Conservation (phyloP, 2,888 invertebrate genomes). For the Pristionchus maxplancki region DNA sequence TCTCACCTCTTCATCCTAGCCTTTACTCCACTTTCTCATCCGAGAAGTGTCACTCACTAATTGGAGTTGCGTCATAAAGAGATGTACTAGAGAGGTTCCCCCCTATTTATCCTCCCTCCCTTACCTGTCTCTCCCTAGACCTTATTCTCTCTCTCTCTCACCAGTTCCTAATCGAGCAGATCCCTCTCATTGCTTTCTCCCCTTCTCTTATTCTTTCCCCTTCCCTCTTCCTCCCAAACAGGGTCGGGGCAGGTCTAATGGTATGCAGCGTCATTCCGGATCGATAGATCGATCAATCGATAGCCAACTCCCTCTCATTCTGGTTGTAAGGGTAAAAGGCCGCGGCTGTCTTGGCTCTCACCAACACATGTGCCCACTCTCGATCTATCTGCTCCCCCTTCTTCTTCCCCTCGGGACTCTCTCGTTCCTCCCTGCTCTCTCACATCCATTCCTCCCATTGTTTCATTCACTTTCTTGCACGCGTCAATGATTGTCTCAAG, state of each 20-base stretch:
- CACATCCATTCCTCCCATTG: constrained; percentile 34
- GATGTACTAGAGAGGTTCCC: not conserved
- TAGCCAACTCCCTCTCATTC: not conserved
- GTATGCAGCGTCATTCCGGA: not conserved
- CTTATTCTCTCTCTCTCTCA: constrained; percentile 18
- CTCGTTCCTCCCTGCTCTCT: constrained; percentile 9
- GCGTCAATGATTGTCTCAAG: constrained; percentile 21
- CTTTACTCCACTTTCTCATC: not conserved
- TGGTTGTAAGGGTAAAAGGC: constrained; percentile 34
- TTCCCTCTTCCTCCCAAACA: constrained; percentile 5
- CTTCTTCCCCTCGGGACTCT: constrained; percentile 2
- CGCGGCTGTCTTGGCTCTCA: constrained; percentile 34
- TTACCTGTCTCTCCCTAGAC: constrained; percentile 19
- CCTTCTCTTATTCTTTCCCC: constrained; percentile 27
- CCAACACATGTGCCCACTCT: constrained; percentile 34
- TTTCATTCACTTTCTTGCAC: constrained; percentile 45
- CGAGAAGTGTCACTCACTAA: not conserved
- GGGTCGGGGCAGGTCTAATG: constrained; percentile 40
- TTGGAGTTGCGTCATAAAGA: not conserved
- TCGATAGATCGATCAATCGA: constrained; percentile 14
- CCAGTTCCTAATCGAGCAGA: constrained; percentile 37
- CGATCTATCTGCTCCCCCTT: not conserved
- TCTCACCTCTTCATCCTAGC: not conserved
- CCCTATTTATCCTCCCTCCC: not conserved
- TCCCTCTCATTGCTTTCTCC: constrained; percentile 23